These are phyloP conservation scores for Chromoteleia sp. DNA, from an alignment of 2,888 invertebrate species.

Conservation along the genomic window DNA sequence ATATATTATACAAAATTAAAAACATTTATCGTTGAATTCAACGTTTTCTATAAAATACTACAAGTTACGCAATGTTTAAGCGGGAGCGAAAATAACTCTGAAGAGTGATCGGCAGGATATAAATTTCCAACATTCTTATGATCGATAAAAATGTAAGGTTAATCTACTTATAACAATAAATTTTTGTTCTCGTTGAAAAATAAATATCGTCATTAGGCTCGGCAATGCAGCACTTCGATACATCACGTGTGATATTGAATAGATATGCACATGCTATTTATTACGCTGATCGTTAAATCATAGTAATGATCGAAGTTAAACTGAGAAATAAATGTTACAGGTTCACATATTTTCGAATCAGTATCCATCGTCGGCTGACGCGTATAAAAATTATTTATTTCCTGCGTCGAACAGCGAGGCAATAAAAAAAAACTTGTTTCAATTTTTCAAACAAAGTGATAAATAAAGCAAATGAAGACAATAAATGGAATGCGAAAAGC, in stretches of 20 bases:
- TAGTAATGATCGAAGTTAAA: slow-evolving; percentile 56
- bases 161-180: slow-evolving; percentile 65
- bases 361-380: slow-evolving; percentile 11
- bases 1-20: no score
- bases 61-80: no score
- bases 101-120: slow-evolving; percentile 15
- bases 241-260: slow-evolving; percentile 55
- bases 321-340: slow-evolving; percentile 52
- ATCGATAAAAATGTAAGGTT: slow-evolving; percentile 36
- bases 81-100: not conserved
- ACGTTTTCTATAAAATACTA: no score
- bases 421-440: not conserved
- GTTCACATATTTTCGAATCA: slow-evolving; percentile 48
- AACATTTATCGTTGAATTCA: no score
- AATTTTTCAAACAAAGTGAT: not conserved
- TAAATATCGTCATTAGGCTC: slow-evolving; percentile 56
- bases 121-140: slow-evolving; percentile 35
- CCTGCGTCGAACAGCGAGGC: not conserved
- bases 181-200: slow-evolving; percentile 53
- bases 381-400: slow-evolving; percentile 24
- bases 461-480: not conserved
- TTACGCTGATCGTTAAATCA: slow-evolving; percentile 63
- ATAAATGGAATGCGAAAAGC: slow-evolving; percentile 23
- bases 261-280: slow-evolving; percentile 61
- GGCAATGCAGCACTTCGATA: slow-evolving; percentile 49